These are phyloP conservation scores for Neuroterus valhalla DNA, from an alignment of 1,140 invertebrate species.

Conservation along the genomic window DNA sequence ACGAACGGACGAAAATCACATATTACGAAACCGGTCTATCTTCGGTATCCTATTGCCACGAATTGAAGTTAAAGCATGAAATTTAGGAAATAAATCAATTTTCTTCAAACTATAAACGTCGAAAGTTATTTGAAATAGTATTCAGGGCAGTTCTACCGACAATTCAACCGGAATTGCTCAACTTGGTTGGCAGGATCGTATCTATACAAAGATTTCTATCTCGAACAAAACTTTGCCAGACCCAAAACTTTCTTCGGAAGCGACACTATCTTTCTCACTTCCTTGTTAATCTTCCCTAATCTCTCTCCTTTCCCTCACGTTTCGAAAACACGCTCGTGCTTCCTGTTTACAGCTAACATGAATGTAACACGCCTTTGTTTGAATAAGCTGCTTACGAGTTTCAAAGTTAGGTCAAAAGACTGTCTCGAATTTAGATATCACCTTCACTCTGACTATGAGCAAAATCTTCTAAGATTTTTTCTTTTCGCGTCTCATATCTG, in stretches of 20 bases:
- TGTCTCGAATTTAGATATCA: constrained; percentile 9
- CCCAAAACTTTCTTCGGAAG: too few species aligned
- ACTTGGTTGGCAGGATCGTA: not conserved
- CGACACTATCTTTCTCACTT: too few species aligned
- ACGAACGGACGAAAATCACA: too few species aligned
- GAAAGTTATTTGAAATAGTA: too few species aligned
- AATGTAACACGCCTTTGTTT: constrained; percentile 13
- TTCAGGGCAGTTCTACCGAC: not conserved
- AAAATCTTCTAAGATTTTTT: not conserved
- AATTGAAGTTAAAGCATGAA: too few species aligned
- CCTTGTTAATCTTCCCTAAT: constrained; percentile 10
- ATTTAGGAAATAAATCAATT: too few species aligned
- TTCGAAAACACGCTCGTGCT: constrained; percentile 11
- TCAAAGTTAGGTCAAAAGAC: not conserved
- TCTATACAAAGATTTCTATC: not conserved
- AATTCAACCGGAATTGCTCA: not conserved
- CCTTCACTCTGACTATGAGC: not conserved
- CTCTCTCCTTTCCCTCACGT: constrained; percentile 18
- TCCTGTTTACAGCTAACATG: constrained; percentile 5
- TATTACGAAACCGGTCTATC: too few species aligned
- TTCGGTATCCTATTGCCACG: too few species aligned
- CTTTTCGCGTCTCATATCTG: too few species aligned
- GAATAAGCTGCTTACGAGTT: not conserved
- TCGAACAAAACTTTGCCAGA: too few species aligned
- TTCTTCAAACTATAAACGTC: too few species aligned